Evolutionary conservation across 2,113 vertebrate genomes (phyloP).

Genomic region (Tetrao urogallus): DNA sequence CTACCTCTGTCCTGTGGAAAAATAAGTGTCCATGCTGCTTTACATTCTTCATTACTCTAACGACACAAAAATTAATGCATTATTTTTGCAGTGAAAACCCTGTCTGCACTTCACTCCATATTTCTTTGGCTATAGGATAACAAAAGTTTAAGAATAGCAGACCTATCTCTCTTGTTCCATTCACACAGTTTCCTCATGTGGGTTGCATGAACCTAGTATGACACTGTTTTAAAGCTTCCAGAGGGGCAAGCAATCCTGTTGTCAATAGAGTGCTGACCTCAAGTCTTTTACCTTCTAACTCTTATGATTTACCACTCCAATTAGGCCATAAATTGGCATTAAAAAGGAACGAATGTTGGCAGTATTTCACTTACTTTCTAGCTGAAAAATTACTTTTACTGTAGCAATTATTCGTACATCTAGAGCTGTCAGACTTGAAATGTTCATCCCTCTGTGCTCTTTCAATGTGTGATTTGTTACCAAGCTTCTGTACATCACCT

Average conservation of each 20-base stretch:
- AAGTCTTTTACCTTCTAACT: neutral
- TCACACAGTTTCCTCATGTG: neutral
- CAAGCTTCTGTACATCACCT: neutral
- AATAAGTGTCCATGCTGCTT: neutral
- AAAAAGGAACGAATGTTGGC: neutral
- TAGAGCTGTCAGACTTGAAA: neutral
- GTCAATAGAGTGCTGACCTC: neutral
- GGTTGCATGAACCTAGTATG: neutral
- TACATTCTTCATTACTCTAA: neutral
- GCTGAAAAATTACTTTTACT: neutral
- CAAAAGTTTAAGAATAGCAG: neutral
- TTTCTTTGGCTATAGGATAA: neutral
- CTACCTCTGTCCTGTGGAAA: neutral
- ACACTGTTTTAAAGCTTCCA: neutral
- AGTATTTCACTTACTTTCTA: neutral
- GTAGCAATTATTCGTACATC: neutral
- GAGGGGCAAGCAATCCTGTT: neutral
- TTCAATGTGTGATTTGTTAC: neutral
- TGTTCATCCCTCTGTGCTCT: neutral
- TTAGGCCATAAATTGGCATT: neutral
- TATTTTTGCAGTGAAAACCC: neutral
- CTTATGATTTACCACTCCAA: neutral
- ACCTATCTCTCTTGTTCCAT: neutral
- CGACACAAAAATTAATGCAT: neutral
- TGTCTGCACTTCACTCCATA: fast-evolving